These are phyloP conservation scores for Caretta caretta DNA, from an alignment of 2,113 vertebrate genomes.

Conservation along the genomic window DNA sequence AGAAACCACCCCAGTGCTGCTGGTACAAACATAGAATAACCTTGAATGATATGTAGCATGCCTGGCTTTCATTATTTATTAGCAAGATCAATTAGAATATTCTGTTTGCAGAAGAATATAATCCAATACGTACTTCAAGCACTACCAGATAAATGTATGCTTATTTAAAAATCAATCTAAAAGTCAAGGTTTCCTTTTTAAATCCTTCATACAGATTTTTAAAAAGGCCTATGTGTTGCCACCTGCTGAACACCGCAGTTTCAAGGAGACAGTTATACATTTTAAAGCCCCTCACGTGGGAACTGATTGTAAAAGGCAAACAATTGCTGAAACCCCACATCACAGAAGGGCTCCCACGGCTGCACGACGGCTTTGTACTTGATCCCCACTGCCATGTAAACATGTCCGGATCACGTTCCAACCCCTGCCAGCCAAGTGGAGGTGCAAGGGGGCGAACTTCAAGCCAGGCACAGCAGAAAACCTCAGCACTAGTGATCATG, in stretches of 20 bases:
- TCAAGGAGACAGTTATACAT: conserved; percentile 17
- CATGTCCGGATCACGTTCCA: neutral
- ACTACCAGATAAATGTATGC: conserved; percentile 82
- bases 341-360: fast-evolving
- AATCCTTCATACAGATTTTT: conserved; percentile 52
- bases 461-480: neutral
- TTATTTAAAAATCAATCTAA: conserved; percentile 82
- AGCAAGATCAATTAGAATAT: conserved; percentile 82
- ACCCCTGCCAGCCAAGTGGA: neutral
- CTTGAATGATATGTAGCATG: conserved; percentile 75
- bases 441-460: neutral
- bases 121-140: conserved; percentile 70
- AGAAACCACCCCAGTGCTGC: conserved; percentile 21
- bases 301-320: neutral
- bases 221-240: conserved; percentile 25
- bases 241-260: conserved; percentile 17
- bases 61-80: conserved; percentile 75
- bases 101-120: conserved; percentile 67
- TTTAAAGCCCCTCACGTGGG: neutral
- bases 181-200: conserved; percentile 77
- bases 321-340: neutral
- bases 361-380: fast-evolving
- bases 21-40: conserved; percentile 62
- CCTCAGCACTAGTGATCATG: neutral
- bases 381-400: neutral